Conservation (phyloP, 2,888 invertebrate species). For the Metopia argyrocephala region DNA sequence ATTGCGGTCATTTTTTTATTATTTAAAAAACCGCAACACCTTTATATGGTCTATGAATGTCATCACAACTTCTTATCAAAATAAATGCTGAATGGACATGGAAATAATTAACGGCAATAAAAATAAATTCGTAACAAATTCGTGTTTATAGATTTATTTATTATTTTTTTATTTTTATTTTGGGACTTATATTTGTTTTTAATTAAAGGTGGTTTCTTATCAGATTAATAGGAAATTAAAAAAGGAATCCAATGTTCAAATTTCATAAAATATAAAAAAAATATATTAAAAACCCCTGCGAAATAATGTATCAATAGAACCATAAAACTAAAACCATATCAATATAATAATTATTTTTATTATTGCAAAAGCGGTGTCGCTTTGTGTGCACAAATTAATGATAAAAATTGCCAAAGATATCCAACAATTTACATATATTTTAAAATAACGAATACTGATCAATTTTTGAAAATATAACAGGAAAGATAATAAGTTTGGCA, state of each 20-base stretch:
- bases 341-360: background rate
- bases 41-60: background rate
- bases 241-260: conserved; percentile 24
- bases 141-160: background rate
- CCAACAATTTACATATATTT: too few species aligned
- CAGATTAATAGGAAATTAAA: background rate
- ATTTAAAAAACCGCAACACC: background rate
- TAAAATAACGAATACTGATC: too few species aligned
- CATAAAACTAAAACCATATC: background rate
- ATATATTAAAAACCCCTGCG: background rate
- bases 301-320: background rate
- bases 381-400: too few species aligned
- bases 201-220: background rate
- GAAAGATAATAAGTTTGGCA: too few species aligned
- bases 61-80: conserved; percentile 7
- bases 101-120: background rate
- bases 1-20: background rate
- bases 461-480: too few species aligned
- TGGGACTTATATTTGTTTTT: background rate
- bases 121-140: too few species aligned
- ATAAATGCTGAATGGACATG: background rate
- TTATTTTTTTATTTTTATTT: background rate
- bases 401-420: too few species aligned
- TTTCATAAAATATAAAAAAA: background rate
- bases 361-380: background rate